Base-by-base conservation (phyloP, 2,113 vertebrate species). In the Gracilinanus agilis region DNA sequence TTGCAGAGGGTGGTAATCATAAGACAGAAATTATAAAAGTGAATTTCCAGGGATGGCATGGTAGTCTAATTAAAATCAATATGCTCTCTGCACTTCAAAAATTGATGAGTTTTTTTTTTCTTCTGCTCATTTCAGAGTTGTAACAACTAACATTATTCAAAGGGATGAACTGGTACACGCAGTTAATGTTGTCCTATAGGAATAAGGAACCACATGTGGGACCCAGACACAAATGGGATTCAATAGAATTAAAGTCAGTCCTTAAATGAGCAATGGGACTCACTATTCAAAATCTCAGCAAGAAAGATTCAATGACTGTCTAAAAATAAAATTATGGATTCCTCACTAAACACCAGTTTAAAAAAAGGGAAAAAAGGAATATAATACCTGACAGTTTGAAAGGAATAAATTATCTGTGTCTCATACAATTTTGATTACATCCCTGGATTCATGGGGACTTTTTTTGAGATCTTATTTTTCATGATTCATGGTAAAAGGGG, bases 91-190 rank as follows among this genome's bases (percentile, higher is more conserved):
- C 25, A 67, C 1, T 25, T 44, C 10, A 25, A 54, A 93, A 88
- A 34, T 1, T n/a, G 12, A 83, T 55, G 0, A 89, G 9, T 94
- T 67, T 40, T 25, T 10, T 27, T 27, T 75, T 53, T 58, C 21
- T 88, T 2, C 88, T 90, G 90, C 44, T 54, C 40, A n/a, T 56
- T 88, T 88, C 88, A n/a, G 55, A 24, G 55, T 19, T 24, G 24
- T 56, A 95, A 92, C 8, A 56, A 49, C 90, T 24, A 55, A 93
- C 29, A 90, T 56, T 56, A 90, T 10, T 53, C 21, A 95, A 90
- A 24, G 56, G 9, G 4, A 34, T 61, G 67, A 55, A 3, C 0
- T 90, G 54, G 90, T 90, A 55, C 83, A 90, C 27, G 90, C 44
- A 53, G 40, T 54, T 54, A 23, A 27, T 56, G 44, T 3, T 83